A percentile compares a stretch with the other conserved stretches of the same genome.
Evolutionary conservation across 1,140 invertebrate species (phyloP).

Genomic region (Drosophila arizonae): DNA sequence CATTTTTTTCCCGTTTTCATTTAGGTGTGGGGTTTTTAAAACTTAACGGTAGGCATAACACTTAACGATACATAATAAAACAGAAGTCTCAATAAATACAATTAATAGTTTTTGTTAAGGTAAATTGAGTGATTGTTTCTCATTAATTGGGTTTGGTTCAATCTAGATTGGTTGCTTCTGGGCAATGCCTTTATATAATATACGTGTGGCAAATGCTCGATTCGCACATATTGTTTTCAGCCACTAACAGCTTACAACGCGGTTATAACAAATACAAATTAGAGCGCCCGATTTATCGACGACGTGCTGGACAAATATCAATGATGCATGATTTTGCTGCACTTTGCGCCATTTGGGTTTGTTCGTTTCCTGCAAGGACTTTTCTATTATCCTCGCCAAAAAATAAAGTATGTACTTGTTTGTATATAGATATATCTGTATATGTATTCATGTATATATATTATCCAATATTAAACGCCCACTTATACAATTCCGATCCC

Average conservation of each 20-base stretch:
- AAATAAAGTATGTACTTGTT: constrained; percentile 71
- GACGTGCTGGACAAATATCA: constrained; percentile 77
- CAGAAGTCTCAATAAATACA: constrained; percentile 54
- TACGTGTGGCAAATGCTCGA: constrained; percentile 13
- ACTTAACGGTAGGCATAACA: constrained; percentile 76
- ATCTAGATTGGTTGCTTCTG: constrained; percentile 26
- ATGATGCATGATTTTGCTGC: constrained; percentile 77
- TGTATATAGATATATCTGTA: constrained; percentile 66
- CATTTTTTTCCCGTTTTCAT: constrained; percentile 3
- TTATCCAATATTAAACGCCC: constrained; percentile 58
- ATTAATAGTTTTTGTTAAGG: constrained; percentile 47
- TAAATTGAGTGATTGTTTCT: constrained; percentile 79
- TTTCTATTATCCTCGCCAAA: constrained; percentile 24
- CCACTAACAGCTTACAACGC: constrained; percentile 37
- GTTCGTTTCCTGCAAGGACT: constrained; percentile 14
- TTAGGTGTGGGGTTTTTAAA: constrained; percentile 46
- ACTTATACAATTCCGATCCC: constrained; percentile 45
- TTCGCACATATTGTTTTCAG: constrained; percentile 33
- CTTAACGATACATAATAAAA: constrained; percentile 60
- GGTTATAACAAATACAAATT: constrained; percentile 28
- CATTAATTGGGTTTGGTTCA: constrained; percentile 74
- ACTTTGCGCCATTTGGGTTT: constrained; percentile 5
- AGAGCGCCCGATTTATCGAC: constrained; percentile 29
- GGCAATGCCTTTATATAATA: constrained; percentile 18
- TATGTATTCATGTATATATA: constrained; percentile 54